Evolutionary conservation across 2,797 vertebrate genomes (phyloP).

Genomic region (Neopelma chrysocephalum): DNA sequence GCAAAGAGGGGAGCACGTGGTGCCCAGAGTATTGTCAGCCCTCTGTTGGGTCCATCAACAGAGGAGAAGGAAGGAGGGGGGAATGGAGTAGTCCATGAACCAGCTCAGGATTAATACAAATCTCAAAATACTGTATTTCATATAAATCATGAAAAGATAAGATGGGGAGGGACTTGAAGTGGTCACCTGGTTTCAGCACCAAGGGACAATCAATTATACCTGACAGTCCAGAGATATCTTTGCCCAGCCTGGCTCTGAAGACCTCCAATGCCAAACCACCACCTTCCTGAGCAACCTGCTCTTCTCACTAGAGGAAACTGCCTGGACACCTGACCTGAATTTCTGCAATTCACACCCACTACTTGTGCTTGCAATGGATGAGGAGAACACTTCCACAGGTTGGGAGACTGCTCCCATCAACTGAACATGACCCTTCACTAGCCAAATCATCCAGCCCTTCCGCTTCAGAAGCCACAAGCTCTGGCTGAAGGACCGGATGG

Average conservation of each 20-base stretch:
- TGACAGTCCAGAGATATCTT: background rate
- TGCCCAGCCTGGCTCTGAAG: background rate
- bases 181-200: background rate
- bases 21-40: background rate
- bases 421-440: background rate
- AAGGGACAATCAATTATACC: background rate
- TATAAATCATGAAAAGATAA: background rate
- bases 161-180: background rate
- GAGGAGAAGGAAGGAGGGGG: background rate
- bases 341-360: background rate
- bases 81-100: background rate
- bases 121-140: background rate
- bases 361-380: background rate
- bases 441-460: background rate
- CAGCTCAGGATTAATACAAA: background rate
- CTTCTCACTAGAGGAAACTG: background rate
- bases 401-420: background rate
- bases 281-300: background rate
- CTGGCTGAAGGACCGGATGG: background rate
- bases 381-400: fast-evolving
- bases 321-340: background rate
- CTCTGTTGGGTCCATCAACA: fast-evolving
- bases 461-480: background rate
- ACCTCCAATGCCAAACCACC: background rate
- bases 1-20: fast-evolving